These are phyloP conservation scores for Chymomyza amoena DNA, from an alignment of 2,888 invertebrate genomes.

Conservation along the genomic window DNA sequence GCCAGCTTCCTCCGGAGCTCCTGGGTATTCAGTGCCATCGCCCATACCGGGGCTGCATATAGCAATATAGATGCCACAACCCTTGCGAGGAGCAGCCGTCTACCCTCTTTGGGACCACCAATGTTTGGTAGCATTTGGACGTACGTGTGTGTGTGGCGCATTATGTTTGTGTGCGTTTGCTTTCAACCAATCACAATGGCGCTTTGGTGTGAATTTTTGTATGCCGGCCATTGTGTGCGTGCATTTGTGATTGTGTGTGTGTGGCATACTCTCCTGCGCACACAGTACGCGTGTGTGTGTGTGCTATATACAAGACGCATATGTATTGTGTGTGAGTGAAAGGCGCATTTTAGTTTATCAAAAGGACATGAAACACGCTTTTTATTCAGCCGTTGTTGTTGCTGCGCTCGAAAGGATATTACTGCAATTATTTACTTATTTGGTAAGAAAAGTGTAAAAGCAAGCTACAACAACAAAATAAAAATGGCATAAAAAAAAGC, in stretches of 20 bases:
- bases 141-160: conserved; percentile 33
- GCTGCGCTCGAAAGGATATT: conserved; percentile 68
- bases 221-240: conserved; percentile 64
- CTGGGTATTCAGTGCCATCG: too few species aligned
- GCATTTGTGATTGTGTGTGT: conserved; percentile 56
- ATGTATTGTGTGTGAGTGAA: conserved; percentile 40
- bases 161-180: conserved; percentile 38
- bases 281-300: neutral
- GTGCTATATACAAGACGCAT: conserved; percentile 52
- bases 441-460: conserved; percentile 59
- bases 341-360: conserved; percentile 66
- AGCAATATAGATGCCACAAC: too few species aligned
- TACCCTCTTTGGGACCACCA: too few species aligned
- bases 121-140: too few species aligned
- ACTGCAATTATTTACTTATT: conserved; percentile 72
- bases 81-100: too few species aligned
- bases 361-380: conserved; percentile 72
- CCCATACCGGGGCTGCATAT: too few species aligned
- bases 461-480: neutral
- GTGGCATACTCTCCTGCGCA: conserved; percentile 7
- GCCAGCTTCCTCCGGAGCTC: too few species aligned
- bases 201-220: conserved; percentile 77
- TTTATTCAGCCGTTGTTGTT: conserved; percentile 63
- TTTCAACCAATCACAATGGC: conserved; percentile 78
- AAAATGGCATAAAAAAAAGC: neutral